Conservation (phyloP, 2,113 vertebrate species). For the Stegostoma tigrinum region DNA sequence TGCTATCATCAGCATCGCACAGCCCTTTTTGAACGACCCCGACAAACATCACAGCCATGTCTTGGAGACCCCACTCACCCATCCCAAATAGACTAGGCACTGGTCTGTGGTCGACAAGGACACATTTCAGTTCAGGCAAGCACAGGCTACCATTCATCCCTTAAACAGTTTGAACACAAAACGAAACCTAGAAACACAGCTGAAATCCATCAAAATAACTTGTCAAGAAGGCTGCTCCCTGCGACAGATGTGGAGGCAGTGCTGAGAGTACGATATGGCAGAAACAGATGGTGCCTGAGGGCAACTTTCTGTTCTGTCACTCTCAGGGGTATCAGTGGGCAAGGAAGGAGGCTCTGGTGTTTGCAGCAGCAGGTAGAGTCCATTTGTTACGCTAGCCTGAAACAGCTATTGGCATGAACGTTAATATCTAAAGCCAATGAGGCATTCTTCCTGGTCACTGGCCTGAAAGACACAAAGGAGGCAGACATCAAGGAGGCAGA, state of each 20-base stretch:
- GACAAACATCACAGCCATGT: neutral
- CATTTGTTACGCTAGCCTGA: constrained; percentile 75
- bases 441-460: constrained; percentile 50
- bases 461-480: neutral
- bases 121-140: neutral
- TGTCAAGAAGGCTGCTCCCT: constrained; percentile 58
- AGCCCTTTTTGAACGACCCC: neutral
- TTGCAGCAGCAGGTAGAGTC: constrained; percentile 73
- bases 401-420: constrained; percentile 59
- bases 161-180: constrained; percentile 27
- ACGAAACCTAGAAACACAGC: constrained; percentile 10
- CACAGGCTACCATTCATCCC: constrained; percentile 12
- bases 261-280: constrained; percentile 59
- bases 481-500: neutral
- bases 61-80: neutral
- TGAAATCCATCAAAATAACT: constrained; percentile 57
- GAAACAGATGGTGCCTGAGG: constrained; percentile 72
- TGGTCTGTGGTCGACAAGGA: neutral
- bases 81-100: neutral
- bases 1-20: neutral
- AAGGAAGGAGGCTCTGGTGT: constrained; percentile 47
- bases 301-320: constrained; percentile 50
- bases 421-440: constrained; percentile 70
- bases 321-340: constrained; percentile 47
- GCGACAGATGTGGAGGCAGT: constrained; percentile 62